Conservation (phyloP, 2,888 invertebrate genomes). For the Griposia aprilina region DNA sequence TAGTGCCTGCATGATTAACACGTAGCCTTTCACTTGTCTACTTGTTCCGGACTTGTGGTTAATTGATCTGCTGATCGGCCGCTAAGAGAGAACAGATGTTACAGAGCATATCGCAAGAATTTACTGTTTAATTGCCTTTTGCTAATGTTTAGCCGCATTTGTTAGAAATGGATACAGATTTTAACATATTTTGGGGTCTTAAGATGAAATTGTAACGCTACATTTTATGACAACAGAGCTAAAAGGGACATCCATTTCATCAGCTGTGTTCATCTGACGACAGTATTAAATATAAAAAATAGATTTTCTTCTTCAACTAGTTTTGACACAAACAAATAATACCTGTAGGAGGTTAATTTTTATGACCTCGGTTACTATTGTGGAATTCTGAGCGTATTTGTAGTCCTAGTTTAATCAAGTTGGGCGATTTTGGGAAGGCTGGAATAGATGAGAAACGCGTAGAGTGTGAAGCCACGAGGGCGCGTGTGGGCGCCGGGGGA, state of each 20-base stretch:
- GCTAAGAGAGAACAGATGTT: neutral
- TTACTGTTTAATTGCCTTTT: neutral
- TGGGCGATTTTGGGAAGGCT: conserved; percentile 29
- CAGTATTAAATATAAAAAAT: neutral
- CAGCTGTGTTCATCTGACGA: neutral
- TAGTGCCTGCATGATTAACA: conserved; percentile 58
- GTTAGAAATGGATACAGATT: neutral
- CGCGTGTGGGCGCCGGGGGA: conserved; percentile 30
- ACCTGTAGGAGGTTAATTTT: conserved; percentile 1
- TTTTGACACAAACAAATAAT: neutral
- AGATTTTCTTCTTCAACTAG: neutral
- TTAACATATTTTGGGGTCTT: neutral
- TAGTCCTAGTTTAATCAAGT: conserved; percentile 42
- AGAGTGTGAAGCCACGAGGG: conserved; percentile 36
- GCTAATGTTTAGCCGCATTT: neutral
- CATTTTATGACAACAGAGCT: neutral
- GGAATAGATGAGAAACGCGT: conserved; percentile 31
- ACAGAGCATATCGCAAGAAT: neutral
- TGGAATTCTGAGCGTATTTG: conserved; percentile 19
- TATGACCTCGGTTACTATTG: conserved; percentile 1
- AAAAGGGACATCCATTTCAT: neutral
- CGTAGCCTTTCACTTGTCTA: conserved; percentile 24
- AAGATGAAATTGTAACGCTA: neutral
- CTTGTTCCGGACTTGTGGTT: conserved; percentile 14
- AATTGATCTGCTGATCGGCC: conserved; percentile 22